Conservation (phyloP, 2,888 invertebrate species). For the Pardosa pseudoannulata region DNA sequence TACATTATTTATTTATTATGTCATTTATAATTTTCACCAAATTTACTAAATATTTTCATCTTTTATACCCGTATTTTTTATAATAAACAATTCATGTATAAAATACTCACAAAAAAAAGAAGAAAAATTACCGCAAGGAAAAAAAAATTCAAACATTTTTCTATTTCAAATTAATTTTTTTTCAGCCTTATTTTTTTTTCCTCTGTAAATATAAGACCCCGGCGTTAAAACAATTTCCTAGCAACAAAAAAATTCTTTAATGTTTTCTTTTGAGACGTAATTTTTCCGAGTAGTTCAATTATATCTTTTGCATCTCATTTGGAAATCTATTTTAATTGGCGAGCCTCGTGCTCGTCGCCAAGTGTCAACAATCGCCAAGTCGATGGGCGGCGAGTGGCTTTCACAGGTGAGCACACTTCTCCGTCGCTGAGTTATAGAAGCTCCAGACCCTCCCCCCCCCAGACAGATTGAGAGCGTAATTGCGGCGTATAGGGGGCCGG, state of each 20-base stretch:
- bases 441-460: constrained; percentile 16
- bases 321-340: not conserved
- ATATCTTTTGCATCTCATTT: constrained; percentile 12
- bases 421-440: constrained; percentile 58
- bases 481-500: constrained; percentile 32
- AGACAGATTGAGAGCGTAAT: constrained; percentile 72
- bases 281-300: constrained; percentile 1
- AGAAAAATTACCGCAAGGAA: too few species aligned
- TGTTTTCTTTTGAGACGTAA: not conserved
- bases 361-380: constrained; percentile 44
- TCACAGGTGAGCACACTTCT: constrained; percentile 59
- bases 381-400: constrained; percentile 70
- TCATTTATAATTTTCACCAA: too few species aligned
- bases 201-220: too few species aligned
- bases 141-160: too few species aligned
- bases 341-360: constrained; percentile 45
- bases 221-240: not conserved
- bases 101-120: too few species aligned
- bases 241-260: not conserved
- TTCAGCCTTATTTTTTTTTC: too few species aligned
- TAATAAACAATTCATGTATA: too few species aligned
- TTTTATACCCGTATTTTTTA: too few species aligned
- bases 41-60: too few species aligned
- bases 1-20: too few species aligned
- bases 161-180: too few species aligned